phyloP scores from a whole-genome alignment of 2,888 invertebrate species.

The Pantelozetes paolii region DNA sequence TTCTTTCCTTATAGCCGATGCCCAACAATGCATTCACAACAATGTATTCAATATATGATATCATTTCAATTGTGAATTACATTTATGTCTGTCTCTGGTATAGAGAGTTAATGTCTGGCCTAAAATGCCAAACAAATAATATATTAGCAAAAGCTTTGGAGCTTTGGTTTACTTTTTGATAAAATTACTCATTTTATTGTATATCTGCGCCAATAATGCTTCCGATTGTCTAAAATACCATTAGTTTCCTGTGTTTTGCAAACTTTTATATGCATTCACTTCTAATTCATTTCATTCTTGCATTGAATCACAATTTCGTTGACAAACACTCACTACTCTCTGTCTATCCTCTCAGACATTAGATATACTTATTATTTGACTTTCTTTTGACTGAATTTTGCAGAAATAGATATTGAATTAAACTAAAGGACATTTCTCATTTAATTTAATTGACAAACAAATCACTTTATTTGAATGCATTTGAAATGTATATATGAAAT shows the following conservation, averaged over 20 bases:
- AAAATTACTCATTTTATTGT: background rate
- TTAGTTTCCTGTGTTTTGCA: constrained; percentile 2
- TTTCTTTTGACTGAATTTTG: too few species aligned
- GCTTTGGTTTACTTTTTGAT: constrained; percentile 2
- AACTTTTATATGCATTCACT: background rate
- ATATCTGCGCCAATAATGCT: background rate
- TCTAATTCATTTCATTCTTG: too few species aligned
- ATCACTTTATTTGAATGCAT: too few species aligned
- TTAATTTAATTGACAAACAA: too few species aligned
- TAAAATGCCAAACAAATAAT: background rate
- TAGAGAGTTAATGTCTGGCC: background rate
- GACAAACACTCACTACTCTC: too few species aligned
- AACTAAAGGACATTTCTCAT: too few species aligned
- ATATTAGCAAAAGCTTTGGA: background rate
- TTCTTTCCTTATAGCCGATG: background rate
- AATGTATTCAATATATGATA: background rate
- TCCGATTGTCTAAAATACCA: constrained; percentile 18
- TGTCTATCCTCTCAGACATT: too few species aligned
- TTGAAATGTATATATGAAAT: too few species aligned
- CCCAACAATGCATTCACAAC: background rate
- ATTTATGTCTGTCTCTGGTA: constrained; percentile 4
- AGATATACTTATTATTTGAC: too few species aligned
- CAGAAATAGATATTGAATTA: too few species aligned
- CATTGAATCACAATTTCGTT: too few species aligned
- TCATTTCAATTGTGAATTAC: constrained; percentile 1